phyloP scores from a whole-genome alignment of 2,888 invertebrate genomes.

The Eustalomyia histrio region DNA sequence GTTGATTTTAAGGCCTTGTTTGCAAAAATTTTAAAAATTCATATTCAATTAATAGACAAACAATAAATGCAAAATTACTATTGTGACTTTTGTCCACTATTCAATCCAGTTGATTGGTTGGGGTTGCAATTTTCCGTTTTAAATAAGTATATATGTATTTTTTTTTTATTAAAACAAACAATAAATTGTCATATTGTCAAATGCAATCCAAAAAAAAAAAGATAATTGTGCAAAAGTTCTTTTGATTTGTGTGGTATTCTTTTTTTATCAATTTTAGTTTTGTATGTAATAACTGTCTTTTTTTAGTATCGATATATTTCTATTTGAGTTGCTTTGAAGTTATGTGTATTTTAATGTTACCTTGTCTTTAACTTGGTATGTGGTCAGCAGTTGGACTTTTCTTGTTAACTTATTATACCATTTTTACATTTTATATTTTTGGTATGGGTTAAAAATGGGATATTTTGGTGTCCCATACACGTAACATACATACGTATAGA shows the following conservation, averaged over 20 bases:
- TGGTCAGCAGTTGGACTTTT: conserved; percentile 5
- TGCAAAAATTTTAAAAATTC: conserved; percentile 55
- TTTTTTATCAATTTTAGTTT: neutral
- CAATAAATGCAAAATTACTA: conserved; percentile 6
- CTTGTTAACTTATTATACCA: neutral
- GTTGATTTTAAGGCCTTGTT: conserved; percentile 38
- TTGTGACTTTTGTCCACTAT: conserved; percentile 19
- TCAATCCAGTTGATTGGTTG: neutral
- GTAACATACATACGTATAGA: too few relatives aligned
- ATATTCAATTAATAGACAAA: conserved; percentile 54
- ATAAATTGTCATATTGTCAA: conserved; percentile 54
- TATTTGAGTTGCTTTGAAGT: neutral
- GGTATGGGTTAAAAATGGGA: neutral
- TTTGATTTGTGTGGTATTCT: conserved; percentile 11
- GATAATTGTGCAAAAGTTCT: conserved; percentile 53
- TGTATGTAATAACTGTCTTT: conserved; percentile 33
- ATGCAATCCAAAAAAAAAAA: conserved; percentile 20
- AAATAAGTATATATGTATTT: conserved; percentile 6
- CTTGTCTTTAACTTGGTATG: conserved; percentile 10
- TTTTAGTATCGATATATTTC: conserved; percentile 16
- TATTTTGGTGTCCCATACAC: neutral
- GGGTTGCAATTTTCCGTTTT: neutral
- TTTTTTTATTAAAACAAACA: conserved; percentile 14
- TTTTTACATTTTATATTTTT: neutral
- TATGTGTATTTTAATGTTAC: conserved; percentile 4